phyloP scores from a whole-genome alignment of 1,140 invertebrate species.

The Gonatopus flavifemur region DNA sequence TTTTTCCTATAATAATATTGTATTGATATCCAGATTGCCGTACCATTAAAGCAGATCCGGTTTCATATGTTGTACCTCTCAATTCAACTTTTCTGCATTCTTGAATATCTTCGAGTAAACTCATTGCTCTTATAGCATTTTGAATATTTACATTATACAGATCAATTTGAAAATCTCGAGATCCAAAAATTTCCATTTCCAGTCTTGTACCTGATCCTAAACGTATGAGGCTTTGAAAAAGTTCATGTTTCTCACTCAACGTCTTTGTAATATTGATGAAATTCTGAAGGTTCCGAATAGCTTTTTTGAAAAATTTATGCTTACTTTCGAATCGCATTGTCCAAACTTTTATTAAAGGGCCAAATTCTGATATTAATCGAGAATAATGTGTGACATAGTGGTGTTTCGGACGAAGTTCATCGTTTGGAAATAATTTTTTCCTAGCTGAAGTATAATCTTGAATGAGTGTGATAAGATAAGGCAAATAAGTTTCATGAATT shows the following conservation, averaged over 20 bases:
- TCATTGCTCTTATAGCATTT: too few species aligned
- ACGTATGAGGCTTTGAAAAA: background rate
- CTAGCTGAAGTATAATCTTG: constrained; percentile 9
- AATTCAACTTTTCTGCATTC: too few species aligned
- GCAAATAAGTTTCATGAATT: constrained; percentile 15
- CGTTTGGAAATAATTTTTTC: background rate
- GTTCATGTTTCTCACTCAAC: background rate
- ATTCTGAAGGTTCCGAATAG: background rate
- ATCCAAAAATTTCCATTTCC: too few species aligned
- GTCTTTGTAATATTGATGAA: too few species aligned
- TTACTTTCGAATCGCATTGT: constrained; percentile 1
- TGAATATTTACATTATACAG: too few species aligned
- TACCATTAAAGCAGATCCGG: too few species aligned
- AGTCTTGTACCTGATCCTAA: background rate
- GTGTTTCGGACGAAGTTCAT: constrained; percentile 11
- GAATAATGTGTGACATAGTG: constrained; percentile 7
- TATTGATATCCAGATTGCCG: too few species aligned
- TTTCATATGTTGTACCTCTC: too few species aligned
- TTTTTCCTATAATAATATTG: too few species aligned
- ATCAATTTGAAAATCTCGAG: too few species aligned
- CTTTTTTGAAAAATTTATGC: background rate
- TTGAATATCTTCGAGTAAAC: too few species aligned
- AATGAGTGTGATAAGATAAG: constrained; percentile 15
- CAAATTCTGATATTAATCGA: background rate
- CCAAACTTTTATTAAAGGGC: too few species aligned